Evolutionary conservation across 2,113 vertebrate genomes (phyloP).

Genomic region (Seriola dumerili): DNA sequence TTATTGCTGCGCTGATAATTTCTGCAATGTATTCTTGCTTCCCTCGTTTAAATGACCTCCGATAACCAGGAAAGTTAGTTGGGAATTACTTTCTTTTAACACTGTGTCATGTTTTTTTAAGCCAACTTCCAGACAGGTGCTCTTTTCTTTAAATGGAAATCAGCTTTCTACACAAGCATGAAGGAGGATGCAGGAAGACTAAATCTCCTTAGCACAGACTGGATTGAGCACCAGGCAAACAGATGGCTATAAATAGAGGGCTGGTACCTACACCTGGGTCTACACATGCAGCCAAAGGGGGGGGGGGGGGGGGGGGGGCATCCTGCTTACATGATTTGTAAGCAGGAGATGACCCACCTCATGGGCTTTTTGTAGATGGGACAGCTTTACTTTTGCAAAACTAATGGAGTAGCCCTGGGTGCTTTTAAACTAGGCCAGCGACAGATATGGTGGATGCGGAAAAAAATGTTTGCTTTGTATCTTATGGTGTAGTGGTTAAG

Average conservation of each 20-base stretch:
- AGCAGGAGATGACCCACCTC: conserved; percentile 29
- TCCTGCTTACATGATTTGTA: conserved; percentile 29
- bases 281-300: conserved; percentile 12
- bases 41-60: neutral
- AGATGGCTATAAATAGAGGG: conserved; percentile 67
- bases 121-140: conserved; percentile 15
- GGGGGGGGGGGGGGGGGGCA: neutral
- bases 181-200: conserved; percentile 32
- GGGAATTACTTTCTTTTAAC: neutral
- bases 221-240: conserved; percentile 49
- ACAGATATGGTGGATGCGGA: neutral
- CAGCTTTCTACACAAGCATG: conserved; percentile 21
- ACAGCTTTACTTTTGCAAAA: conserved; percentile 21
- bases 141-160: conserved; percentile 70
- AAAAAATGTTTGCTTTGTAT: neutral
- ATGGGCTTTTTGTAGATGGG: conserved; percentile 2
- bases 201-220: conserved; percentile 66
- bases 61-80: neutral
- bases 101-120: neutral
- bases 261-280: conserved; percentile 48
- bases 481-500: neutral
- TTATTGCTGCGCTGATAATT: neutral
- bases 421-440: conserved; percentile 33
- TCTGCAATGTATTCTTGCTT: neutral
- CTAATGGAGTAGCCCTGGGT: conserved; percentile 10